Percentiles rank a stretch among this genome's conserved stretches.
Conservation (phyloP, 23 tunicate species). For the Oikopleura albicans region DNA sequence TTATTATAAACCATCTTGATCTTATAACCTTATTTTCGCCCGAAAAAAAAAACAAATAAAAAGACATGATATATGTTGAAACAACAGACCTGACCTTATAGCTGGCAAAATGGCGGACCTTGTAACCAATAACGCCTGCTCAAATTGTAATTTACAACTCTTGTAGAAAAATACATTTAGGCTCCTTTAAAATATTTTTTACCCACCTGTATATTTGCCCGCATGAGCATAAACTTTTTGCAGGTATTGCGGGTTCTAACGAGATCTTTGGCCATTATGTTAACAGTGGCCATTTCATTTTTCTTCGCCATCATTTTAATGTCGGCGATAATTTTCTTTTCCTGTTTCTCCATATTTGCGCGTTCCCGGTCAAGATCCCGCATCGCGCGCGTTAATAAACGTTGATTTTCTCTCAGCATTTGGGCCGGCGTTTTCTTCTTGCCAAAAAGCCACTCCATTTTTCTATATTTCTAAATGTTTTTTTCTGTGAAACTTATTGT, state of each 20-base stretch:
- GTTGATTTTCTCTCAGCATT: slow-evolving; percentile 76
- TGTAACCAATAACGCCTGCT: too few relatives aligned
- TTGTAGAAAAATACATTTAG: too few relatives aligned
- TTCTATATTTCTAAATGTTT: slow-evolving; percentile 17
- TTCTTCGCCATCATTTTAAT: slow-evolving; percentile 94
- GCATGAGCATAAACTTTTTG: slow-evolving; percentile 88
- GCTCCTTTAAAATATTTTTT: too few relatives aligned
- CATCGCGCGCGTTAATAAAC: slow-evolving; percentile 57
- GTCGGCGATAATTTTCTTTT: slow-evolving; percentile 72
- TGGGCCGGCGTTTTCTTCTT: slow-evolving; percentile 77
- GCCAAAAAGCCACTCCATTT: slow-evolving; percentile 81
- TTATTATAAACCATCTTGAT: too few relatives aligned
- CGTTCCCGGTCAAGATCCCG: slow-evolving; percentile 74
- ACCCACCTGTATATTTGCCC: slow-evolving; percentile 52
- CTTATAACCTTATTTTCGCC: too few relatives aligned
- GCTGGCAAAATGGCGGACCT: too few relatives aligned
- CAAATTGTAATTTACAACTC: too few relatives aligned
- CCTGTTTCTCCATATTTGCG: slow-evolving; percentile 67
- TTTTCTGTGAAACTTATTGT: background rate
- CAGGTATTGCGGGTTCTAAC: slow-evolving; percentile 62
- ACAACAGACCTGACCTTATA: too few relatives aligned
- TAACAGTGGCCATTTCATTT: slow-evolving; percentile 96
- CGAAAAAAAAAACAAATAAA: too few relatives aligned
- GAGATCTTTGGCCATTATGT: slow-evolving; percentile 92
- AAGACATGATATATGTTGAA: too few relatives aligned